These are phyloP conservation scores for Heliconius charithonia DNA, from an alignment of 2,888 invertebrate species.

Conservation along the genomic window DNA sequence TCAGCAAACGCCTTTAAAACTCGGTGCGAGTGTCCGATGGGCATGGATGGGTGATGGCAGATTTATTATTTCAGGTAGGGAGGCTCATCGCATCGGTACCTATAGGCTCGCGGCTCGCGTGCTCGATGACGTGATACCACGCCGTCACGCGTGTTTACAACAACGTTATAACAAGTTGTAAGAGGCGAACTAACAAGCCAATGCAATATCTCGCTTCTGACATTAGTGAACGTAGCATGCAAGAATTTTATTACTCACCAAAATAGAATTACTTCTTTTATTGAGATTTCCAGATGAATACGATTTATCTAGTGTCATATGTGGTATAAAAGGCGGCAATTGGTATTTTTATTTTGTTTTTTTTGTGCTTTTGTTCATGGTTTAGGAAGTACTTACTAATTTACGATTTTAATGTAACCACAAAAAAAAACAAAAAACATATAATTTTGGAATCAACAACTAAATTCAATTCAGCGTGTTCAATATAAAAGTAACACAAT, in stretches of 20 bases:
- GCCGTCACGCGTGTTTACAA: conserved; percentile 78
- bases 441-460: not conserved
- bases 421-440: not conserved
- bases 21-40: conserved; percentile 49
- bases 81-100: conserved; percentile 56
- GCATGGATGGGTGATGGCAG: conserved; percentile 47
- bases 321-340: no score
- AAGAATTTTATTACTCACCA: conserved; percentile 57
- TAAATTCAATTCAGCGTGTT: no score
- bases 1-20: conserved; percentile 48
- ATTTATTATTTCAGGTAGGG: conserved; percentile 56
- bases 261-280: conserved; percentile 40
- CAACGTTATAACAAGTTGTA: conserved; percentile 75
- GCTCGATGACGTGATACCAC: conserved; percentile 75
- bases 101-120: conserved; percentile 64
- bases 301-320: not conserved
- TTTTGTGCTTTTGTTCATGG: not conserved
- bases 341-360: no score
- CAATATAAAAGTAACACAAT: not conserved
- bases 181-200: conserved; percentile 74
- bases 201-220: conserved; percentile 59
- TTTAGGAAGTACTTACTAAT: not conserved
- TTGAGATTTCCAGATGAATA: not conserved
- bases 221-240: conserved; percentile 60
- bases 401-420: no score